A percentile compares a stretch with the other conserved stretches of the same genome.
Evolutionary conservation across 2,888 invertebrate genomes (phyloP).

Genomic region (Drosophila nigricruria): DNA sequence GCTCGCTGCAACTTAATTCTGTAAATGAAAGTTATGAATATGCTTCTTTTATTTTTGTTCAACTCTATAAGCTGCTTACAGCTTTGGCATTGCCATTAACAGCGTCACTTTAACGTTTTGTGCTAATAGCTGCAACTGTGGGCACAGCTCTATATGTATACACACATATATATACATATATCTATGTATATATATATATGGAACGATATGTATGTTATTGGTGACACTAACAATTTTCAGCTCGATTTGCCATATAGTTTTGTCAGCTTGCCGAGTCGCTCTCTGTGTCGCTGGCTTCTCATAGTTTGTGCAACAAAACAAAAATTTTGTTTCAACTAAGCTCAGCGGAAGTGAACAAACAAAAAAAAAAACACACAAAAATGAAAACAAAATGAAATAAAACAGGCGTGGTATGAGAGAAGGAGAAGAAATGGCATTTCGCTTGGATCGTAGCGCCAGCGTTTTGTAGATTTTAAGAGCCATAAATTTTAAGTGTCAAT

Average conservation of each 20-base stretch:
- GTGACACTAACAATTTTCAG: constrained; percentile 62
- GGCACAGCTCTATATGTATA: not conserved
- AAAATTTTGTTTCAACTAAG: constrained; percentile 37
- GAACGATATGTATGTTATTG: constrained; percentile 6
- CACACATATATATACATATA: not conserved
- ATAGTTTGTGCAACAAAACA: constrained; percentile 55
- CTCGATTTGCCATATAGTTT: constrained; percentile 65
- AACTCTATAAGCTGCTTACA: not conserved
- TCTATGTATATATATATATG: not conserved
- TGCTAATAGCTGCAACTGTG: constrained; percentile 3
- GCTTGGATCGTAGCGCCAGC: constrained; percentile 33
- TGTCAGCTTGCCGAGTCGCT: constrained; percentile 43
- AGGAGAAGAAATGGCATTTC: constrained; percentile 18
- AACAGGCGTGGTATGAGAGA: not conserved
- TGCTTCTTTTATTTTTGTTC: not conserved
- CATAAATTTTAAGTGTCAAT: constrained; percentile 80
- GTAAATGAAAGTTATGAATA: not conserved
- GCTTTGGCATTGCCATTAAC: constrained; percentile 4
- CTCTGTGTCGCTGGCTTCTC: constrained; percentile 51
- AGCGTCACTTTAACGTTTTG: constrained; percentile 12
- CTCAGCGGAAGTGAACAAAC: constrained; percentile 22
- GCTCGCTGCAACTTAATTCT: not conserved
- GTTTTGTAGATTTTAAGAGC: constrained; percentile 79
- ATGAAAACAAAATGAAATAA: constrained; percentile 3
- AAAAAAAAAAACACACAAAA: not conserved